phyloP scores from a whole-genome alignment of 1,140 invertebrate species.

The Drosophila hydei region DNA sequence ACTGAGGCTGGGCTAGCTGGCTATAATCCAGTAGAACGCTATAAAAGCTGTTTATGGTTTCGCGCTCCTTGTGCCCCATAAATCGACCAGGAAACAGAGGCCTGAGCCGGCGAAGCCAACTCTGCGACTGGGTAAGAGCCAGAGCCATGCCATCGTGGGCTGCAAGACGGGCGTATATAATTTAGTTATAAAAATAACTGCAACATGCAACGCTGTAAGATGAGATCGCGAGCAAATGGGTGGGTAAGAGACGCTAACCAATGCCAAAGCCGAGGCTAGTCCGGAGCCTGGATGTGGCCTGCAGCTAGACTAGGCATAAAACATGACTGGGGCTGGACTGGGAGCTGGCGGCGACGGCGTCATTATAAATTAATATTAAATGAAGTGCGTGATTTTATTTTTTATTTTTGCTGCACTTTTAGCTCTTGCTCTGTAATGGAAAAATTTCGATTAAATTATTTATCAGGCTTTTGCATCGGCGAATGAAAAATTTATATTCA shows the following conservation, averaged over 20 bases:
- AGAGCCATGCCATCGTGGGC: constrained; percentile 30
- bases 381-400: constrained; percentile 75
- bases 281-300: constrained; percentile 3
- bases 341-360: constrained; percentile 48
- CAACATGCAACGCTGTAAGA: constrained; percentile 65
- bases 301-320: constrained; percentile 25
- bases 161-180: constrained; percentile 74
- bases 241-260: constrained; percentile 1
- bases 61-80: constrained; percentile 82
- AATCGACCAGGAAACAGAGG: constrained; percentile 67
- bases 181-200: constrained; percentile 84
- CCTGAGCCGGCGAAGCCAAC: background rate
- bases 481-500: constrained; percentile 27
- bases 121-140: background rate
- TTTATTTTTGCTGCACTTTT: constrained; percentile 31
- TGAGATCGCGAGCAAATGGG: constrained; percentile 66
- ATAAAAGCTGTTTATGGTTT: constrained; percentile 84
- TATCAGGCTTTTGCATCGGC: constrained; percentile 67
- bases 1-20: constrained; percentile 25
- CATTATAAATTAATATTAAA: constrained; percentile 80
- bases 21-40: constrained; percentile 81
- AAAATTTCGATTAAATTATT: constrained; percentile 82
- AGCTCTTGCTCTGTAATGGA: constrained; percentile 33
- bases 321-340: constrained; percentile 29
- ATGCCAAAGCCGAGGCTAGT: constrained; percentile 9